Base-by-base conservation (phyloP, 2,888 invertebrate species). In the Calameuta idolon region DNA sequence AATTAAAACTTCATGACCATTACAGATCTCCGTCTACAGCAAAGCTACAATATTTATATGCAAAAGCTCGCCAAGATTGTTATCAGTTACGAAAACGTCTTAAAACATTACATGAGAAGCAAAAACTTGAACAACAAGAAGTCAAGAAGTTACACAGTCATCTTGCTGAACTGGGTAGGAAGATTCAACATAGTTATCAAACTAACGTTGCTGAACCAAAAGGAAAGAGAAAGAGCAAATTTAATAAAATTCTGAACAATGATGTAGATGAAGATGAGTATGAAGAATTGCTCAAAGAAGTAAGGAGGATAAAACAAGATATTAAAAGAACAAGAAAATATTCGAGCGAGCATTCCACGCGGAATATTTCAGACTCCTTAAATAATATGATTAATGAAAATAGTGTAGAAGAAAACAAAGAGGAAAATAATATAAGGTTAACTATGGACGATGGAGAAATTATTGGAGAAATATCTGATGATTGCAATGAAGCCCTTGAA, bases 81-180 rank as follows among this genome's bases (percentile, higher is more conserved):
- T 69, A 77, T n/a, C 75, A 68, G 69, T 78, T 86, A 11, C 76
- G 79, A 75, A 81, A 82, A 77, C 79, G 80, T 35, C 81, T 86
- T 11, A 79, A 80, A 74, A 75, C 78, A n/a, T 76, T 86, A 71
- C 82, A 82, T 74, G 78, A 77, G 34, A 84, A 80, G 35, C 84
- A 85, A 34, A 75, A 78, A 68, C 71, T 81, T 71, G 86, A 86
- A 74, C 79, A 83, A 74, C 55, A 78, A 31, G 81, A 86, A 82
- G 81, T 86, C 11, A 69, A 77, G 31, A 80, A 77, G 15, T 69
- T 86, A 12, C 80, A 84, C 68, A 79, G 80, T 9, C 80, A 83
- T 40, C 75, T 83, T 74, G 11, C 33, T 34, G 15, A 76, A 12
- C 76, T 80, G 15, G 78, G 74, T 33, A 81, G 83, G 69, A 69